Base-by-base conservation (phyloP, 2,113 vertebrate species). In the Bubo bubo region DNA sequence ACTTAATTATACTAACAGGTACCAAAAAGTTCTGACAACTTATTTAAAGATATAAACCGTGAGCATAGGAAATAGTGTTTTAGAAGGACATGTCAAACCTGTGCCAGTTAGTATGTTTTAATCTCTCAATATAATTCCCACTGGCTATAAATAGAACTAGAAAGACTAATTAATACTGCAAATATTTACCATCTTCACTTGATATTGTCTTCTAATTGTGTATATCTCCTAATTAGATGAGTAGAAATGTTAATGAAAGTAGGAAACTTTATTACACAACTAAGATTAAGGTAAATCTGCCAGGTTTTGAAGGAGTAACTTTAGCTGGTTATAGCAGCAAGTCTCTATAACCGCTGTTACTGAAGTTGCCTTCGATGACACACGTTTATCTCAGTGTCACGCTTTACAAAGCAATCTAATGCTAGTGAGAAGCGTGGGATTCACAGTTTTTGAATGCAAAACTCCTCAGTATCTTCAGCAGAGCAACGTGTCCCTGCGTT, bases 401-500 rank as follows among this genome's bases (percentile, higher is more conserved):
- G 15, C 58, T 49, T 66, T 22, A 47, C 52, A 66, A 84, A 28
- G 39, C 60, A 22, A n/a, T 28, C 26, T 55, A 60, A 19, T 9
- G 27, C 28, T 47, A 15, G n/a, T 0, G 35, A 52, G 50, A 63
- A 26, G 35, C 1, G 37, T 30, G 13, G 18, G 49, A 17, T 9
- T 58, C 21, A 11, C 24, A 6, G 50, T 5, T 45, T 35, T 18
- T 53, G 15, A 34, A 47, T 19, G 30, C 19, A 35, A 21, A 76
- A 53, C 3, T 2, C 0, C 45, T 15, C 76, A 23, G 30, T 12
- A 13, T 19, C 50, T 9, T 52, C 50, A 49, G 39, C 50, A 32
- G 28, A 12, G 55, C 47, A 17, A 34, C 5, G 3, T 1, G n/a
- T 23, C 62, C 30, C 55, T 16, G 47, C 3, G 0, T 18, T 9